These are phyloP conservation scores for Cryptoblepharus egeriae DNA, from an alignment of 2,797 vertebrate species.

Conservation along the genomic window DNA sequence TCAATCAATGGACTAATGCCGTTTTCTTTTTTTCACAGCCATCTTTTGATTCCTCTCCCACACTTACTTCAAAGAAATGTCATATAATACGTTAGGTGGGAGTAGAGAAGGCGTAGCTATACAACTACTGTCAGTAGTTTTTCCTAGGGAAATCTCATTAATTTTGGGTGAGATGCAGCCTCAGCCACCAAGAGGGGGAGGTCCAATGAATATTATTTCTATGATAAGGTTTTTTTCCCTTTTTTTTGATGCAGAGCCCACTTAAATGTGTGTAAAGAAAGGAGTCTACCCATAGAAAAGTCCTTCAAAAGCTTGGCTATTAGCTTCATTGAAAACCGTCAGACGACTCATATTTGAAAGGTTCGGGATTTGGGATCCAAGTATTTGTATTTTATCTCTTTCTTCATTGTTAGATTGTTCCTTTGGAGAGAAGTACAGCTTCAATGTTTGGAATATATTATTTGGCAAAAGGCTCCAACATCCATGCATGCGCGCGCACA, in stretches of 20 bases:
- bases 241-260: neutral
- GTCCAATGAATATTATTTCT: neutral
- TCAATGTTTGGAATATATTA: neutral
- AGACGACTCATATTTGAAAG: neutral
- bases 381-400: neutral
- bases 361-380: too few relatives aligned
- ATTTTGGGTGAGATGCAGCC: neutral
- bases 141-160: constrained; percentile 47
- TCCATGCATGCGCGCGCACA: neutral
- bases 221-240: neutral
- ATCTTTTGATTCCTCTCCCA: constrained; percentile 14
- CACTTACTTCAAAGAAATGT: neutral
- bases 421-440: neutral
- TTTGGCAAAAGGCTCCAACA: neutral
- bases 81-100: constrained; percentile 13
- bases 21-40: neutral
- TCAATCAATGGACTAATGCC: neutral
- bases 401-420: neutral
- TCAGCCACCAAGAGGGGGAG: neutral
- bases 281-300: neutral
- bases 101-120: constrained; percentile 28
- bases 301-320: neutral
- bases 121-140: constrained; percentile 49
- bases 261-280: constrained; percentile 1
- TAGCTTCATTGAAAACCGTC: neutral